Conservation (phyloP, 2,888 invertebrate species). For the Plebejus argus region DNA sequence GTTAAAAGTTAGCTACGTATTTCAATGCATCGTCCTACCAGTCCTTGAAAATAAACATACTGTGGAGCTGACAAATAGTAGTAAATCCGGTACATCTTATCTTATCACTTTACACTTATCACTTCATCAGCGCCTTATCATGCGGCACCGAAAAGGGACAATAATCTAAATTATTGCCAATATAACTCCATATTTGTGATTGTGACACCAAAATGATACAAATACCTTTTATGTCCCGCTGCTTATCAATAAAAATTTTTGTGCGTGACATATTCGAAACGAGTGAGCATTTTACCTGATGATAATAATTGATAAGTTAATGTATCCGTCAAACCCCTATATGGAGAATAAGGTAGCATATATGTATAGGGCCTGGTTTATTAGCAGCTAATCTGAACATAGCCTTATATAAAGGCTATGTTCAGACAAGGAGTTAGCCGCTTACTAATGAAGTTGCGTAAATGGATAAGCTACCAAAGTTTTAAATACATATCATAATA, state of each 20-base stretch:
- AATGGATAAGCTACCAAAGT: no score
- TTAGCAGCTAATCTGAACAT: no score
- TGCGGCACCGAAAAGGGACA: constrained; percentile 58
- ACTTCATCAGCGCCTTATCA: constrained; percentile 49
- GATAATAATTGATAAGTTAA: no score
- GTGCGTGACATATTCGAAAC: neutral
- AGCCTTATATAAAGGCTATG: no score
- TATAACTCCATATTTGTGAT: constrained; percentile 50
- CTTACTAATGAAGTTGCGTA: no score
- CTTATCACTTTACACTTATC: constrained; percentile 67
- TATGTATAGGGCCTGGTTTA: no score
- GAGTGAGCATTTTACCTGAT: neutral
- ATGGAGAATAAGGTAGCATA: no score
- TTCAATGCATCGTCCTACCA: neutral
- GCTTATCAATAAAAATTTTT: neutral
- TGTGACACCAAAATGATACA: constrained; percentile 39
- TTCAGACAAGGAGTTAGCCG: no score
- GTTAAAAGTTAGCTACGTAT: neutral
- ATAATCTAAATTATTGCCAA: constrained; percentile 63
- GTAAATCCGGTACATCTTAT: constrained; percentile 73
- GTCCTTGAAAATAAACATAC: neutral
- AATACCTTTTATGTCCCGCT: constrained; percentile 29
- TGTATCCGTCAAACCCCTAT: no score
- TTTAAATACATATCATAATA: no score
- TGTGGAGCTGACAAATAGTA: constrained; percentile 66